phyloP scores from a whole-genome alignment of 2,888 invertebrate species.

The Volucella inflata region DNA sequence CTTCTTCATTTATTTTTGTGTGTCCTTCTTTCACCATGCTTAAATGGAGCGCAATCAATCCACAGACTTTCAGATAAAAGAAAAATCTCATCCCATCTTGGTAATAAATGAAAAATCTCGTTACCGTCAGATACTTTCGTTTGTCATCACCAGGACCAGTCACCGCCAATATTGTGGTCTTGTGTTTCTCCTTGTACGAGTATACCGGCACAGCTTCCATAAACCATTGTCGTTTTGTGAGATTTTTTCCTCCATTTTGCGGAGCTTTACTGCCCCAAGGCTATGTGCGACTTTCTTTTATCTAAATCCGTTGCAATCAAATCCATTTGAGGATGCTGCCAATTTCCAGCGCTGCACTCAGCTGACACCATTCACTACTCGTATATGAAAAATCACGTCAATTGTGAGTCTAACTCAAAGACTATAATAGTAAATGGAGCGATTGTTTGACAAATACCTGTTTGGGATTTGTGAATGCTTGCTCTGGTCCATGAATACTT shows the following conservation, averaged over 20 bases:
- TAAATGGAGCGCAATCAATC: slow-evolving; percentile 46
- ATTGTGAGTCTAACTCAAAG: slow-evolving; percentile 31
- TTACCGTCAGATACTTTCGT: slow-evolving; percentile 25
- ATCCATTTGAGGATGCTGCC: slow-evolving; percentile 60
- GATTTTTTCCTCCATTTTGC: slow-evolving; percentile 40
- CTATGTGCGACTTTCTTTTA: slow-evolving; percentile 63
- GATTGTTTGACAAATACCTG: slow-evolving; percentile 32
- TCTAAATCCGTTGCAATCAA: slow-evolving; percentile 49
- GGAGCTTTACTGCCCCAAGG: slow-evolving; percentile 42
- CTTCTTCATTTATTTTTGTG: slow-evolving; percentile 41
- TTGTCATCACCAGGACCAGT: slow-evolving; percentile 2
- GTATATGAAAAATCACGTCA: slow-evolving; percentile 51
- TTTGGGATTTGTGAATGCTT: slow-evolving; percentile 2
- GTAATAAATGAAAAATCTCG: slow-evolving; percentile 12
- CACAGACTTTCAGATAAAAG: slow-evolving; percentile 29
- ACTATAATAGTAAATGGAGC: background rate
- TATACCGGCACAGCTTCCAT: background rate
- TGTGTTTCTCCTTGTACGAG: background rate
- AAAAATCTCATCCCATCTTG: slow-evolving; percentile 37
- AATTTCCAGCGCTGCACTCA: slow-evolving; percentile 21
- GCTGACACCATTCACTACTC: slow-evolving; percentile 65
- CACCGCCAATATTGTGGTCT: background rate
- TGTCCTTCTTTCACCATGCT: slow-evolving; percentile 2
- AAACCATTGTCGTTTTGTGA: slow-evolving; percentile 23
- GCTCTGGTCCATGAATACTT: slow-evolving; percentile 23